phyloP scores from a whole-genome alignment of 2,888 invertebrate species.

The Tetragonisca angustula region DNA sequence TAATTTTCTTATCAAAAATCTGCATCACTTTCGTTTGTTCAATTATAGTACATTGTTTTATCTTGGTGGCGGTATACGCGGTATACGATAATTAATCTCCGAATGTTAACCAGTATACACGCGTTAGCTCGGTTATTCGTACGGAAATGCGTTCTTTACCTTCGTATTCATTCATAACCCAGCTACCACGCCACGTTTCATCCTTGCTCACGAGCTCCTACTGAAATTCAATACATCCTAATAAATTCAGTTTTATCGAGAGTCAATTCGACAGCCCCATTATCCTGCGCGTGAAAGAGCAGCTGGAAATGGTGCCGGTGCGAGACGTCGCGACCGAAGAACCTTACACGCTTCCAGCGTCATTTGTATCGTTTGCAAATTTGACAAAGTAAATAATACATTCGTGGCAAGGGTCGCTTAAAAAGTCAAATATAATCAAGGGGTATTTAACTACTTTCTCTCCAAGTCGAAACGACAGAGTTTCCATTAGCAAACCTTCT shows the following conservation, averaged over 20 bases:
- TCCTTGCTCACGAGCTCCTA: neutral
- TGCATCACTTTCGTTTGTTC: neutral
- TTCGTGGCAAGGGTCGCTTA: conserved; percentile 33
- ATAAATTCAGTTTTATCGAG: conserved; percentile 53
- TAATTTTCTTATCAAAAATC: neutral
- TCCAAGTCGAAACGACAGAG: conserved; percentile 16
- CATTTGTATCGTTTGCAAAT: conserved; percentile 21
- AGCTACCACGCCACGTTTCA: neutral
- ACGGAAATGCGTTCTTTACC: neutral
- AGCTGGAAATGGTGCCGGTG: conserved; percentile 66
- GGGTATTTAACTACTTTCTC: conserved; percentile 45
- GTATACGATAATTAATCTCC: neutral
- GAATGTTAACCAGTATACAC: neutral
- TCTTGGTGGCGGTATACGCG: neutral
- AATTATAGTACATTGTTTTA: neutral
- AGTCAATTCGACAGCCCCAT: conserved; percentile 55
- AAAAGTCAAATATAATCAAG: conserved; percentile 61
- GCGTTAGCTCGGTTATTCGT: neutral
- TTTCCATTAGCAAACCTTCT: conserved; percentile 14
- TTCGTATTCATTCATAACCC: neutral
- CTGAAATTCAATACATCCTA: conserved; percentile 19
- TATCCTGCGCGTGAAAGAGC: conserved; percentile 48
- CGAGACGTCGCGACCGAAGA: conserved; percentile 68
- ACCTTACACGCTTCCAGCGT: conserved; percentile 43
- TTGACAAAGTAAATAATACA: conserved; percentile 49